phyloP scores from a whole-genome alignment of 2,113 vertebrate species.

The Benitochromis conjunctus region DNA sequence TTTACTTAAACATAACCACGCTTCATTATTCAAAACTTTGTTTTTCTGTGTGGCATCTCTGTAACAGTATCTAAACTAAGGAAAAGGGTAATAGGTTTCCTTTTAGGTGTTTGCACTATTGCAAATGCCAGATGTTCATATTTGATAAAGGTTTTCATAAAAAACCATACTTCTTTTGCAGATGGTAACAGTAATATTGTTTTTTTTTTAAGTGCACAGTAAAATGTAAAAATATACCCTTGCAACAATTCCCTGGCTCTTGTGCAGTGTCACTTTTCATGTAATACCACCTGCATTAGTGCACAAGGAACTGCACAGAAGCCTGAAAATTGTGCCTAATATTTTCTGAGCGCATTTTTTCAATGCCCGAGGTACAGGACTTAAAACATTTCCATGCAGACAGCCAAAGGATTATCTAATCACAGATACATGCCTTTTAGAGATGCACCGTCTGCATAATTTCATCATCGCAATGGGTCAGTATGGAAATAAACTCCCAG shows the following conservation, averaged over 20 bases:
- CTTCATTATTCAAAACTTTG: background rate
- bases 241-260: background rate
- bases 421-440: background rate
- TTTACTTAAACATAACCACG: background rate
- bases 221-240: background rate
- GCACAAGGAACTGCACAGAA: background rate
- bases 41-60: background rate
- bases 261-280: background rate
- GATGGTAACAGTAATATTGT: background rate
- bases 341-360: background rate
- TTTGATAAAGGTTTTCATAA: background rate
- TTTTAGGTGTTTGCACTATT: background rate
- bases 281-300: background rate
- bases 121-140: background rate
- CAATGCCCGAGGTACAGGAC: background rate
- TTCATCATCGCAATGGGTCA: background rate
- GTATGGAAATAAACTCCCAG: background rate
- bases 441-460: constrained; percentile 1
- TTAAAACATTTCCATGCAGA: background rate
- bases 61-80: background rate
- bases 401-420: background rate
- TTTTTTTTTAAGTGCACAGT: background rate
- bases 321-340: background rate
- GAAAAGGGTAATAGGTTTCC: background rate
- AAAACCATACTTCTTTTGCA: background rate